Percentiles rank a stretch among this genome's conserved stretches.
Conservation (phyloP, 2,888 invertebrate genomes). For the Deroplatys truncata region DNA sequence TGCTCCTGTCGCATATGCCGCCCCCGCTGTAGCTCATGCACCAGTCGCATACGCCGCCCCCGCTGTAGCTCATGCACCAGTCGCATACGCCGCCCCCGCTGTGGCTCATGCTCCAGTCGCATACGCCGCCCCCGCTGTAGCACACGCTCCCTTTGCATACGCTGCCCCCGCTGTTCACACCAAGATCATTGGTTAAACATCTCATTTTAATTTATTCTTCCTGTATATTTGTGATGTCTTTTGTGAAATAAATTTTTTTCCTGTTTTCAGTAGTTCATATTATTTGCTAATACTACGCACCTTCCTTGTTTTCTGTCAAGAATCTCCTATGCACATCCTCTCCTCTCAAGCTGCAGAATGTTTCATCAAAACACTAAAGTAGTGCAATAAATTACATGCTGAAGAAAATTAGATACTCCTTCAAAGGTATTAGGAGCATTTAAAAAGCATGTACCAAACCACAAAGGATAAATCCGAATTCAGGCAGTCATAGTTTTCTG, state of each 20-base stretch:
- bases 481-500: no score
- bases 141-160: slow-evolving; percentile 20
- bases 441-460: no score
- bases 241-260: neutral
- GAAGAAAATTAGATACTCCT: no score
- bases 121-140: slow-evolving; percentile 13
- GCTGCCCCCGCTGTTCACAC: neutral
- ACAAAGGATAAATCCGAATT: no score
- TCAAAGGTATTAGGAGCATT: no score
- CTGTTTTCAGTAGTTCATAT: neutral
- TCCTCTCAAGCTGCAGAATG: no score
- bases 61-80: slow-evolving; percentile 20
- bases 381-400: no score
- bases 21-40: slow-evolving; percentile 12
- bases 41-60: slow-evolving; percentile 6
- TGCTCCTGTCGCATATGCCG: slow-evolving; percentile 20
- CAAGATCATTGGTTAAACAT: neutral
- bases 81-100: neutral
- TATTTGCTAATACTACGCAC: no score
- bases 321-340: no score
- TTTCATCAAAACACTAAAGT: no score
- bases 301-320: no score
- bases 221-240: neutral
- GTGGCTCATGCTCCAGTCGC: neutral
- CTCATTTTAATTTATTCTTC: neutral